phyloP scores from a whole-genome alignment of 2,113 vertebrate species.

The Zosterops hypoxanthus region DNA sequence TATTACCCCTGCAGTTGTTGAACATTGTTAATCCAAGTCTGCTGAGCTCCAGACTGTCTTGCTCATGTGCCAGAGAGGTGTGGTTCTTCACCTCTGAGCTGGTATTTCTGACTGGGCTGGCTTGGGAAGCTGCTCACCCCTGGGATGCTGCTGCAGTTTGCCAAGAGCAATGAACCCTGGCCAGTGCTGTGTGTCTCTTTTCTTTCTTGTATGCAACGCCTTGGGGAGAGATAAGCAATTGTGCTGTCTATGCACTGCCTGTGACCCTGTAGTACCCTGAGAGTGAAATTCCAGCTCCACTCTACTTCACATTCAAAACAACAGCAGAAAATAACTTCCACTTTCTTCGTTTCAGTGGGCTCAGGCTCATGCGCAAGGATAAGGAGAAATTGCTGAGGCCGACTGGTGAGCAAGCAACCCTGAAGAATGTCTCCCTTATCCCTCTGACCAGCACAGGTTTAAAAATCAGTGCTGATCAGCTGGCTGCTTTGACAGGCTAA shows the following conservation, averaged over 20 bases:
- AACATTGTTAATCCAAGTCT: fast-evolving
- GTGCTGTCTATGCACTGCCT: neutral
- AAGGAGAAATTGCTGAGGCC: neutral
- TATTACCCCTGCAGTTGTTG: neutral
- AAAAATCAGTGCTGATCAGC: neutral
- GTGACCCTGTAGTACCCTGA: constrained; percentile 26
- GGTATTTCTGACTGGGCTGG: neutral
- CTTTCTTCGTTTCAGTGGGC: neutral
- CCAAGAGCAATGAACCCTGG: constrained; percentile 22
- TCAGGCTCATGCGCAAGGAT: neutral
- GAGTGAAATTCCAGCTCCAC: neutral
- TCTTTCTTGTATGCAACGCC: neutral
- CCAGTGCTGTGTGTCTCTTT: neutral
- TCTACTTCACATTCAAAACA: constrained; percentile 57
- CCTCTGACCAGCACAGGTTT: neutral
- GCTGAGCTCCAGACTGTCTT: neutral
- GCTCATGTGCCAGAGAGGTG: fast-evolving
- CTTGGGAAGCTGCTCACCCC: neutral
- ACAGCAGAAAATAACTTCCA: constrained; percentile 33
- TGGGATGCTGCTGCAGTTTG: neutral
- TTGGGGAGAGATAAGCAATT: constrained; percentile 26
- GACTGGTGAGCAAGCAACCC: neutral
- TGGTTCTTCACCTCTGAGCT: neutral
- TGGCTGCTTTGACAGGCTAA: neutral
- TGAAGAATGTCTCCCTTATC: neutral